phyloP scores from a whole-genome alignment of 2,888 invertebrate genomes.

The Euplagia quadripunctaria region DNA sequence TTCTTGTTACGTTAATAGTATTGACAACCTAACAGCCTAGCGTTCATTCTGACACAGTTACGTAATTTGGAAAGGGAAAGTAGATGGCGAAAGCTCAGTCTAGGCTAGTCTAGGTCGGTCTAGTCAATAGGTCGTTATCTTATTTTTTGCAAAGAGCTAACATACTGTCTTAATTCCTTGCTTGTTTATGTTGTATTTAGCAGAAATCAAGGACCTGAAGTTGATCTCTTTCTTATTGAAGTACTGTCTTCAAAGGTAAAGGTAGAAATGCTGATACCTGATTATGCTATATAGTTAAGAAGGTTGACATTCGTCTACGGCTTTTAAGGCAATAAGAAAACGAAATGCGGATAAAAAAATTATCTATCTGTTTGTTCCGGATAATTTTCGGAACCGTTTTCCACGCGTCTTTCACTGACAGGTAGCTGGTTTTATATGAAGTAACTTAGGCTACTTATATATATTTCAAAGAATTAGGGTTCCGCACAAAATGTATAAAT shows the following conservation, averaged over 20 bases:
- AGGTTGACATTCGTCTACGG: not conserved
- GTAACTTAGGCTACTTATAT: too few relatives aligned
- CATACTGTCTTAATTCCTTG: not conserved
- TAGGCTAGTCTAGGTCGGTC: not conserved
- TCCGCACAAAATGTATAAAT: too few relatives aligned
- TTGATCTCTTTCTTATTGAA: not conserved
- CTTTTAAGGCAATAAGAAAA: not conserved
- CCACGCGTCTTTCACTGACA: too few relatives aligned
- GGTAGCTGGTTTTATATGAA: too few relatives aligned
- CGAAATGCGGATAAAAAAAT: not conserved
- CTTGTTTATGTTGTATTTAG: not conserved
- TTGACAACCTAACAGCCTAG: not conserved
- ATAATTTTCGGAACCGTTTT: too few relatives aligned
- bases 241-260: not conserved
- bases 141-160: not conserved
- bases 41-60: not conserved
- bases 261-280: not conserved
- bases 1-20: not conserved
- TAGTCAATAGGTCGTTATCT: not conserved
- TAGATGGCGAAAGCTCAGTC: not conserved
- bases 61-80: not conserved
- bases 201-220: too few relatives aligned
- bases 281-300: not conserved
- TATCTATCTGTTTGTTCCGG: too few relatives aligned
- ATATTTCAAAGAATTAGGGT: too few relatives aligned